phyloP scores from a whole-genome alignment of 2,888 invertebrate species.

The Phymatocera aterrima region DNA sequence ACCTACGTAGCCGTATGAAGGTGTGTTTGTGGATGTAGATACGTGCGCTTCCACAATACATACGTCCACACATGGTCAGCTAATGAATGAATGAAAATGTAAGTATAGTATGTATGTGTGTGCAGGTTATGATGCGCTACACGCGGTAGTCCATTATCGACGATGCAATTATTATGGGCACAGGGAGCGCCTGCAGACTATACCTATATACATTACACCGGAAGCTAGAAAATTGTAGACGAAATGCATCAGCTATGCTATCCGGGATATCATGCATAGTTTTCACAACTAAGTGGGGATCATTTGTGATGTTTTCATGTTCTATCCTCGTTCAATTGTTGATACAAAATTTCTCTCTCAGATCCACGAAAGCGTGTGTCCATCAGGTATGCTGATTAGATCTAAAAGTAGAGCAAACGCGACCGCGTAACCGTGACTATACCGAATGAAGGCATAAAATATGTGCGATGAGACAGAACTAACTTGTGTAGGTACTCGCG shows the following conservation, averaged over 20 bases:
- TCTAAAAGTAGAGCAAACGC: no score
- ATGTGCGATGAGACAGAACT: not conserved
- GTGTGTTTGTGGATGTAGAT: not conserved
- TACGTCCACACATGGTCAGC: not conserved
- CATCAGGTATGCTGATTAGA: no score
- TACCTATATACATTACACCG: not conserved
- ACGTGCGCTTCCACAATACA: no score
- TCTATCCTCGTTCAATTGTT: no score
- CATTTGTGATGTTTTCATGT: no score
- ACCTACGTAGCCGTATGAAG: not conserved
- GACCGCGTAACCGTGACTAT: no score
- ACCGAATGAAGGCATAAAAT: conserved; percentile 7
- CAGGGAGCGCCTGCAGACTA: not conserved
- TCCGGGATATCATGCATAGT: no score
- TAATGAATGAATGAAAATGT: not conserved
- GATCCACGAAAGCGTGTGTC: no score
- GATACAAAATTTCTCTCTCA: no score
- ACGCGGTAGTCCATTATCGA: conserved; percentile 29
- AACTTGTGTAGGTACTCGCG: not conserved
- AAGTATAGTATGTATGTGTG: no score
- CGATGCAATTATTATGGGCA: conserved; percentile 28
- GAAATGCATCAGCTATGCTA: not conserved
- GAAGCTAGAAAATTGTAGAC: conserved; percentile 14
- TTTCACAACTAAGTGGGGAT: conserved; percentile 5
- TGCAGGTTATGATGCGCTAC: no score